phyloP scores from a whole-genome alignment of 2,888 invertebrate species.

The Cheilosia vernalis region DNA sequence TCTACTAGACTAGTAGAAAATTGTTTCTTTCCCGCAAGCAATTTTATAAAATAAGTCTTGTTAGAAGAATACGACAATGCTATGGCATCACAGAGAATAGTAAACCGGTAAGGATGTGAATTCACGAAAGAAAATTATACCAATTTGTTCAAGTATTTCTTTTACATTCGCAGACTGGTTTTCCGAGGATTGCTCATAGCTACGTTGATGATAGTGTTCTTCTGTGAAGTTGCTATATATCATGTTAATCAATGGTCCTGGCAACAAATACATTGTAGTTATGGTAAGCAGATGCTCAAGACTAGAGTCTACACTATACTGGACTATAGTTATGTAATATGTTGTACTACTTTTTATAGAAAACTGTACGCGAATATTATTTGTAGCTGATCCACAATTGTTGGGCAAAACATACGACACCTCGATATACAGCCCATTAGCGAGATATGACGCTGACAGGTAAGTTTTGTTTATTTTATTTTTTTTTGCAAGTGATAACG shows the following conservation, averaged over 20 bases:
- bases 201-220: conserved; percentile 80
- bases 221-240: conserved; percentile 81
- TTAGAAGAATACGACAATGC: conserved; percentile 35
- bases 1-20: conserved; percentile 35
- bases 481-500: too few relatives aligned
- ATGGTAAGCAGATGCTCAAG: conserved; percentile 78
- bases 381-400: conserved; percentile 96
- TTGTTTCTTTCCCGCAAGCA: conserved; percentile 4
- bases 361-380: conserved; percentile 87
- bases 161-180: conserved; percentile 78
- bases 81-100: conserved; percentile 62
- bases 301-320: neutral
- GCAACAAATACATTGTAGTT: conserved; percentile 81
- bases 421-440: conserved; percentile 87
- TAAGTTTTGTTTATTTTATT: conserved; percentile 80
- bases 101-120: conserved; percentile 51
- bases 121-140: neutral
- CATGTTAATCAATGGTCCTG: conserved; percentile 80
- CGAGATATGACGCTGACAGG: conserved; percentile 95
- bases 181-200: conserved; percentile 78
- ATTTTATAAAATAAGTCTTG: neutral
- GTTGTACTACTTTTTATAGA: conserved; percentile 76
- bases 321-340: neutral
- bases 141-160: neutral
- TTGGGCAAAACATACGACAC: conserved; percentile 91